phyloP scores from a whole-genome alignment of 2,888 invertebrate species.

The Pristionchus japonicus region DNA sequence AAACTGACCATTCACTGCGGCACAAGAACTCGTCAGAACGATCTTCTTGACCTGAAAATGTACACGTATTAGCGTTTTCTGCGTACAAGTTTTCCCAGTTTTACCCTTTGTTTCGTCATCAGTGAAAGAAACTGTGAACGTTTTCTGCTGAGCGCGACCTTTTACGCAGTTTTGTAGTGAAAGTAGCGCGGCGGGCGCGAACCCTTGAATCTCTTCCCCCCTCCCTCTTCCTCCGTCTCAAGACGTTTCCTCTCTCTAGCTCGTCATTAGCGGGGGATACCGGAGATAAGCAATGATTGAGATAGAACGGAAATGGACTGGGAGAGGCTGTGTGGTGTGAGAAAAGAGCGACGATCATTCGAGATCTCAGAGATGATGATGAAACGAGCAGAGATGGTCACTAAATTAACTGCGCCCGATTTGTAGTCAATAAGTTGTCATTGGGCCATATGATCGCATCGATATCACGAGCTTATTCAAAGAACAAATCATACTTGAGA shows the following conservation, averaged over 20 bases:
- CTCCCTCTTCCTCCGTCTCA: too few relatives aligned
- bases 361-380: background rate
- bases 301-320: background rate
- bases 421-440: background rate
- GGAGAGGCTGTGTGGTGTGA: background rate
- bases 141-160: background rate
- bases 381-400: background rate
- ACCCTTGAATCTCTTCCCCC: background rate
- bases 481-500: background rate
- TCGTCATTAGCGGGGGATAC: background rate
- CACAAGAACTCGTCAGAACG: slow-evolving; percentile 78
- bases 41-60: slow-evolving; percentile 75
- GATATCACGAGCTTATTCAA: too few relatives aligned
- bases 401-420: background rate
- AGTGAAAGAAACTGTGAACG: background rate
- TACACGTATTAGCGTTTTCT: background rate
- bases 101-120: slow-evolving; percentile 3
- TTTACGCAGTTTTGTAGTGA: slow-evolving; percentile 12
- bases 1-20: slow-evolving; percentile 61
- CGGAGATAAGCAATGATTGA: background rate
- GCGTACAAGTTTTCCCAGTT: background rate
- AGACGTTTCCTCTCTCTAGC: background rate
- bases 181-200: slow-evolving; percentile 7
- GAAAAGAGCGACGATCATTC: background rate
- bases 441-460: background rate